phyloP scores from a whole-genome alignment of 2,888 invertebrate species.

The Ypsolopha scabrella region DNA sequence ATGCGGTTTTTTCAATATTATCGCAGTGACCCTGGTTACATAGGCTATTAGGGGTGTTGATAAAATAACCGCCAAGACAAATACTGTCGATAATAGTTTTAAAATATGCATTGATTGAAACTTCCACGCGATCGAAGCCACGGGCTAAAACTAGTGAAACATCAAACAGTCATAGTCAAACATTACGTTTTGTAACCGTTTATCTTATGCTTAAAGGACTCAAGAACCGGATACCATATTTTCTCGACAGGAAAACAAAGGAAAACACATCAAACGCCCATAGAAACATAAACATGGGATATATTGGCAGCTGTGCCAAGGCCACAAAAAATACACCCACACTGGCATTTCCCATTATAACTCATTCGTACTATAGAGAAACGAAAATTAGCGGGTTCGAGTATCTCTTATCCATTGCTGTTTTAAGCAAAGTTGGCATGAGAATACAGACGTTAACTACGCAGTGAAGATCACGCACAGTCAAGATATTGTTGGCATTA shows the following conservation, averaged over 20 bases:
- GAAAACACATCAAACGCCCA: slow-evolving; percentile 29
- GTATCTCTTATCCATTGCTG: background rate
- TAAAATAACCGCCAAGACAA: too few relatives aligned
- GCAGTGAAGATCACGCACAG: too few relatives aligned
- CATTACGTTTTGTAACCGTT: too few relatives aligned
- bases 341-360: background rate
- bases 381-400: background rate
- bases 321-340: slow-evolving; percentile 13
- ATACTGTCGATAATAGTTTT: too few relatives aligned
- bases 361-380: background rate
- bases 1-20: too few relatives aligned
- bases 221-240: background rate
- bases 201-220: background rate
- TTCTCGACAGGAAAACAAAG: slow-evolving; percentile 24
- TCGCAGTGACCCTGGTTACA: too few relatives aligned
- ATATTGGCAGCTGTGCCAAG: slow-evolving; percentile 40
- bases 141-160: too few relatives aligned
- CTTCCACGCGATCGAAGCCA: too few relatives aligned
- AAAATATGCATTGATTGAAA: too few relatives aligned
- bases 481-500: too few relatives aligned
- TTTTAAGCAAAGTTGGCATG: background rate
- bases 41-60: too few relatives aligned
- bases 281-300: slow-evolving; percentile 15
- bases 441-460: background rate
- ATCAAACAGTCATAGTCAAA: too few relatives aligned